Conservation (phyloP, 2,113 vertebrate species). For the western clawed frog (Xenopus tropicalis) region DNA sequence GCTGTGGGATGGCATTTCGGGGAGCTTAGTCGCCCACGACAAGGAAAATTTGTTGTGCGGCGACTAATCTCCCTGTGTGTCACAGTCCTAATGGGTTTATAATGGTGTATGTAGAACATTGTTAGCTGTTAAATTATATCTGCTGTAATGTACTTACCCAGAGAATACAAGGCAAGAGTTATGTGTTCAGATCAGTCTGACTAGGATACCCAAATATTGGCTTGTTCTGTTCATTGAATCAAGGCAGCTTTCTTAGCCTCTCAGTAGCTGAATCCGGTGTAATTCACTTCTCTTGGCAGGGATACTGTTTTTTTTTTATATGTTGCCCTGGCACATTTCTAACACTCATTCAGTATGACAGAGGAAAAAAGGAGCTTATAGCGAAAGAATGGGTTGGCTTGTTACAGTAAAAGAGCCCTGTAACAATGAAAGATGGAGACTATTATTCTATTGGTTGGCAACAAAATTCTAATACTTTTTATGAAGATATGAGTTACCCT, state of each 20-base stretch:
- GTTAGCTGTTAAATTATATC: no score
- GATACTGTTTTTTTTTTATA: not conserved
- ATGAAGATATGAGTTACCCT: constrained; percentile 4
- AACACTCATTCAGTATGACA: not conserved
- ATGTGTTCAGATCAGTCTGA: not conserved
- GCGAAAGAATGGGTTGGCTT: constrained; percentile 6
- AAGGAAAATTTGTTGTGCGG: no score
- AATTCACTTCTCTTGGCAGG: constrained; percentile 19
- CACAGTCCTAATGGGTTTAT: no score
- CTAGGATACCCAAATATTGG: not conserved
- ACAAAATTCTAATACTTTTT: not conserved
- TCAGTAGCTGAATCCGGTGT: constrained; percentile 11
- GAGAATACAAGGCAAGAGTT: not conserved
- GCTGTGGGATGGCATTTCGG: no score
- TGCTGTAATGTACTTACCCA: no score
- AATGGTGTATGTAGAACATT: no score
- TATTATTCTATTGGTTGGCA: constrained; percentile 8
- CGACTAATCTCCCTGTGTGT: no score
- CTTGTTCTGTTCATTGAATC: constrained; percentile 10
- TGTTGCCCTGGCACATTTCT: constrained; percentile 13
- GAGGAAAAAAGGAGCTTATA: constrained; percentile 10
- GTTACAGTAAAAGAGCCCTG: not conserved
- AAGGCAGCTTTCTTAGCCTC: constrained; percentile 5
- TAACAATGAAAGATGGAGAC: not conserved
- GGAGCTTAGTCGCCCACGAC: no score